phyloP scores from a whole-genome alignment of 1,140 invertebrate species.

The Drosophila erecta region DNA sequence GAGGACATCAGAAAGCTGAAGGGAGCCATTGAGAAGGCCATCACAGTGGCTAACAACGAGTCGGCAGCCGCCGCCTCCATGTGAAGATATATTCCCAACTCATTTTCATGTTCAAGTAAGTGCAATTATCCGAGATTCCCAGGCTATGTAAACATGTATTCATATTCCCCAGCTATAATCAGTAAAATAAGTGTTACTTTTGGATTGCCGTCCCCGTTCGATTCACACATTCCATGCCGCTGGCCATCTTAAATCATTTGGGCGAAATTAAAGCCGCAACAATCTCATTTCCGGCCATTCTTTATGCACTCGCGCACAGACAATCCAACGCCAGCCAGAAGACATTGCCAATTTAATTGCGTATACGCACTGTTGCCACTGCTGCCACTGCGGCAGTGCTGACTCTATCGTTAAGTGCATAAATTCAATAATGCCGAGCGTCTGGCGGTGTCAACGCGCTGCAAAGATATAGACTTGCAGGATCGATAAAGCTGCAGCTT shows the following conservation, averaged over 20 bases:
- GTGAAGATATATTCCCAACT: background rate
- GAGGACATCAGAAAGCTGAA: constrained; percentile 51
- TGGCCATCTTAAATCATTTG: constrained; percentile 17
- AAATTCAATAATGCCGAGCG: constrained; percentile 67
- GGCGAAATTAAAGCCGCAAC: constrained; percentile 65
- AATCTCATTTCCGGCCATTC: constrained; percentile 71
- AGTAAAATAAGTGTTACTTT: too few relatives aligned
- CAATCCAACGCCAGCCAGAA: constrained; percentile 1
- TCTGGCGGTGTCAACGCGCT: constrained; percentile 37
- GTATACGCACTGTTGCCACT: constrained; percentile 70
- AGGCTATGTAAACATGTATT: too few relatives aligned
- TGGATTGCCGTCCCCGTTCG: background rate
- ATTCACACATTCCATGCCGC: background rate
- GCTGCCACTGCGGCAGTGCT: constrained; percentile 42
- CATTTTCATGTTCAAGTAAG: background rate
- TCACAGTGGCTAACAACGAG: constrained; percentile 43
- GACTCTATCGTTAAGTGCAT: constrained; percentile 76
- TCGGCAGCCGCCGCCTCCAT: constrained; percentile 32
- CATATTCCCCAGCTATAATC: too few relatives aligned
- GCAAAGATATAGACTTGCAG: constrained; percentile 41
- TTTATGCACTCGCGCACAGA: constrained; percentile 17
- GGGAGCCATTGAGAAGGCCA: constrained; percentile 49
- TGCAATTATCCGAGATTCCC: too few relatives aligned
- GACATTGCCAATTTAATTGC: constrained; percentile 69
- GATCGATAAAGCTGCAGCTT: constrained; percentile 46